A percentile compares a stretch with the other conserved stretches of the same genome.
Conservation (phyloP, 2,113 vertebrate genomes). For the Oryzias melastigma region DNA sequence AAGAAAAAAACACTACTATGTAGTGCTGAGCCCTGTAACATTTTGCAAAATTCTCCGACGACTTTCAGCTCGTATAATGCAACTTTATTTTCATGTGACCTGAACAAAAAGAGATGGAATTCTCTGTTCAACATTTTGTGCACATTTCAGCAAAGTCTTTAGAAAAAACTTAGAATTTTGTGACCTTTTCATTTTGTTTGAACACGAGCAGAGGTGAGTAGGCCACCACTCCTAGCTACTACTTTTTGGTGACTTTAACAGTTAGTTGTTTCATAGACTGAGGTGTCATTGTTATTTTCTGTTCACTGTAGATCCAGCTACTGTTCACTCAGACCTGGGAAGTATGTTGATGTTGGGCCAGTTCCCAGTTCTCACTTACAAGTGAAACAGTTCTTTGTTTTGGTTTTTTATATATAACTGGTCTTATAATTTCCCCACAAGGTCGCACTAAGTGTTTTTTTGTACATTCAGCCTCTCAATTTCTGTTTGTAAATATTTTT, state of each 20-base stretch:
- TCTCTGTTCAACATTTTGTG: constrained; percentile 19
- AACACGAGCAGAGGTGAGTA: constrained; percentile 35
- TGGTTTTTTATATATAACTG: constrained; percentile 53
- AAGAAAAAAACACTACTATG: constrained; percentile 77
- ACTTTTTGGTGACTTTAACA: constrained; percentile 39
- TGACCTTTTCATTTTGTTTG: constrained; percentile 36
- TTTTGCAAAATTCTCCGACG: constrained; percentile 52
- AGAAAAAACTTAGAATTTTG: constrained; percentile 39
- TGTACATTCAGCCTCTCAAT: constrained; percentile 72
- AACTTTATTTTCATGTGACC: constrained; percentile 26
- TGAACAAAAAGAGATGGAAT: constrained; percentile 23
- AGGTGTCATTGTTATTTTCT: constrained; percentile 48
- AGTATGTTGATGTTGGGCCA: constrained; percentile 40
- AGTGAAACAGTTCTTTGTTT: constrained; percentile 30
- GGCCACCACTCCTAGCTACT: constrained; percentile 29
- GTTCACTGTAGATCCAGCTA: constrained; percentile 41
- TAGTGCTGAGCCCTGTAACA: constrained; percentile 69
- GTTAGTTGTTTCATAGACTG: constrained; percentile 43
- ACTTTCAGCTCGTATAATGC: constrained; percentile 23
- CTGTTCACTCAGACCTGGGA: constrained; percentile 46
- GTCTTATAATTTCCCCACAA: constrained; percentile 51
- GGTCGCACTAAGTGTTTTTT: constrained; percentile 67
- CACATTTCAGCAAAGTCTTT: constrained; percentile 40
- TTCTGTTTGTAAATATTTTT: constrained; percentile 80
- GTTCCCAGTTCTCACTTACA: constrained; percentile 43